These are phyloP conservation scores for Muschampia plurimacula DNA, from an alignment of 2,888 invertebrate species.

Conservation along the genomic window DNA sequence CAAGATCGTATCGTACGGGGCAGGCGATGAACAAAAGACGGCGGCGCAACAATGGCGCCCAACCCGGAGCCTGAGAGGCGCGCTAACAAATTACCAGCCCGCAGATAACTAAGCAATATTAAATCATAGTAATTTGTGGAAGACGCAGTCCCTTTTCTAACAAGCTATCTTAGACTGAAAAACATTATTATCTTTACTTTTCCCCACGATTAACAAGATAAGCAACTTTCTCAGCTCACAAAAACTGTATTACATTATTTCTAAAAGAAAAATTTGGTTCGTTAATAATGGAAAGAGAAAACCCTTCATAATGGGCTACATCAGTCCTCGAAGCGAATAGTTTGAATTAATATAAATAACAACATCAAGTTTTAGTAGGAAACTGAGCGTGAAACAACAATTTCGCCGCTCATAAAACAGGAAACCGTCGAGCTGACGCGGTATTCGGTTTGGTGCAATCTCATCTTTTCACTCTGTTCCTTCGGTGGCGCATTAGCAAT, in stretches of 20 bases:
- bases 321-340: constrained; percentile 52
- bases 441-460: constrained; percentile 64
- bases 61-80: constrained; percentile 70
- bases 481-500: constrained; percentile 75
- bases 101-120: constrained; percentile 85
- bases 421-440: constrained; percentile 57
- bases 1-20: constrained; percentile 81
- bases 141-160: constrained; percentile 64
- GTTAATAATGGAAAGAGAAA: constrained; percentile 34
- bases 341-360: constrained; percentile 66
- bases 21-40: constrained; percentile 84
- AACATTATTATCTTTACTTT: constrained; percentile 60
- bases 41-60: constrained; percentile 80
- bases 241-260: constrained; percentile 28
- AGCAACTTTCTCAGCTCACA: constrained; percentile 40
- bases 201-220: constrained; percentile 55
- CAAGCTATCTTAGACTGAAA: constrained; percentile 67
- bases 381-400: constrained; percentile 73
- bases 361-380: constrained; percentile 62
- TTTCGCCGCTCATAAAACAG: constrained; percentile 77
- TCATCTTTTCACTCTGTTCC: constrained; percentile 74
- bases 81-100: constrained; percentile 83
- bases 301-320: constrained; percentile 35
- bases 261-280: neutral
- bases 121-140: constrained; percentile 85